Evolutionary conservation across 1,140 invertebrate species (phyloP).

Genomic region (Drosophila biarmipes): DNA sequence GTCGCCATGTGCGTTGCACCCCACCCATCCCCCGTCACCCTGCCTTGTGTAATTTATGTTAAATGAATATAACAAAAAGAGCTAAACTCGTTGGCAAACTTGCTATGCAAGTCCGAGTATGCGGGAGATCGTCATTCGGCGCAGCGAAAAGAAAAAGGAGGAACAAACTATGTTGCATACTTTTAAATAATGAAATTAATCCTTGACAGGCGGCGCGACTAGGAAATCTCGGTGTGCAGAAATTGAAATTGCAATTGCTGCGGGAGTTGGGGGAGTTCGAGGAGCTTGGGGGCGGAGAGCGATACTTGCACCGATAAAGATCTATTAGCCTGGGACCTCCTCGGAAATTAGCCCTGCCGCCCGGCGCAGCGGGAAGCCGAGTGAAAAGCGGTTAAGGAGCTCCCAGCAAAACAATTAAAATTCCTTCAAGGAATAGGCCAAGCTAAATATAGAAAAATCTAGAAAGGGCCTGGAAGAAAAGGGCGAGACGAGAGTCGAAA

Average conservation of each 20-base stretch:
- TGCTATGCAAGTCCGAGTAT: conserved; percentile 68
- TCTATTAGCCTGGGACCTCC: conserved; percentile 62
- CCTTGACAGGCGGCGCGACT: conserved; percentile 78
- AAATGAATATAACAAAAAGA: conserved; percentile 81
- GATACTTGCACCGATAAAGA: conserved; percentile 64
- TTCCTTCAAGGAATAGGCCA: conserved; percentile 62
- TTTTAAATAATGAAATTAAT: conserved; percentile 84
- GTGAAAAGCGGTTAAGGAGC: conserved; percentile 31
- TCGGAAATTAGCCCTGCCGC: conserved; percentile 41
- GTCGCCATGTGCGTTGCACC: conserved; percentile 50
- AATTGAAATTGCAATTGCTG: conserved; percentile 67
- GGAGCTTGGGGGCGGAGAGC: neutral
- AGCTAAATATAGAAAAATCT: conserved; percentile 48
- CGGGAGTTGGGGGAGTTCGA: neutral
- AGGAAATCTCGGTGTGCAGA: conserved; percentile 52
- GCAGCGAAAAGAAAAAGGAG: conserved; percentile 26
- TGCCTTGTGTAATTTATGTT: conserved; percentile 80
- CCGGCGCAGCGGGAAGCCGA: conserved; percentile 50
- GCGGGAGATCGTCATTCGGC: conserved; percentile 65
- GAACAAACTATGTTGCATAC: conserved; percentile 40
- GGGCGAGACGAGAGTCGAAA: conserved; percentile 7
- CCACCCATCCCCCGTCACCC: conserved; percentile 6
- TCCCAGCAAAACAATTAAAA: conserved; percentile 70
- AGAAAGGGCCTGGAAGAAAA: conserved; percentile 18
- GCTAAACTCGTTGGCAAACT: conserved; percentile 77